Conservation (phyloP, 2,888 invertebrate species). For the Melikaiella ostensackeni region DNA sequence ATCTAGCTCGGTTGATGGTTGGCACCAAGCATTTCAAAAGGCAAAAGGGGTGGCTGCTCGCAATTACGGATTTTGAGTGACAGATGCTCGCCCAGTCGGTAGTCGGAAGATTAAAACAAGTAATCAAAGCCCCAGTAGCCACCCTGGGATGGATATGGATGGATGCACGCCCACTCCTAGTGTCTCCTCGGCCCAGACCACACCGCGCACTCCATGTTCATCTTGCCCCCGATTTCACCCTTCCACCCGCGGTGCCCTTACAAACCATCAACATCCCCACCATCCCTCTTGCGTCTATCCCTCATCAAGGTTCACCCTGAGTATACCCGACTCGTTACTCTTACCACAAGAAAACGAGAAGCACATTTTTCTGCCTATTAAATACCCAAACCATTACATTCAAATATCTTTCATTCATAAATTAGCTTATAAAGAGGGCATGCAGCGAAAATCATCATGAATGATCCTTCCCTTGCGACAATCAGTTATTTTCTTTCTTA, state of each 20-base stretch:
- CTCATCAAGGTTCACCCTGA: slow-evolving; percentile 51
- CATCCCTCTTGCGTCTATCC: slow-evolving; percentile 51
- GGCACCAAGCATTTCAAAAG: slow-evolving; percentile 54
- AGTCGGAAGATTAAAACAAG: slow-evolving; percentile 77
- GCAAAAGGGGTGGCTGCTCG: slow-evolving; percentile 66
- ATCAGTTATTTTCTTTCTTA: too few relatives aligned
- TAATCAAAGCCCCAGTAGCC: slow-evolving; percentile 75
- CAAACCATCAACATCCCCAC: slow-evolving; percentile 40
- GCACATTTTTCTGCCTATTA: slow-evolving; percentile 27
- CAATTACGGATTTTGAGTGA: slow-evolving; percentile 77
- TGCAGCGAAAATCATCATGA: background rate
- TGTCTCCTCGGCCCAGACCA: slow-evolving; percentile 46
- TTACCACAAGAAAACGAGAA: background rate
- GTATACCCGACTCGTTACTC: background rate
- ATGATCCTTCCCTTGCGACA: too few relatives aligned
- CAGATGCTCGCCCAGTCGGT: slow-evolving; percentile 76
- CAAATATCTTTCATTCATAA: background rate
- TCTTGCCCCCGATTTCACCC: slow-evolving; percentile 26
- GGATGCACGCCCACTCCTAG: slow-evolving; percentile 67
- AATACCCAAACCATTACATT: background rate
- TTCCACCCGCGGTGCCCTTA: slow-evolving; percentile 40
- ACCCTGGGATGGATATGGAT: slow-evolving; percentile 73
- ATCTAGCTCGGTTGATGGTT: slow-evolving; percentile 50
- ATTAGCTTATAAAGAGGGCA: background rate
- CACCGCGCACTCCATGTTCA: slow-evolving; percentile 37